Evolutionary conservation across 1,140 invertebrate species (phyloP), one percentile per base, ranked within the genome.

Genomic region (Trachymyrmex septentrionalis): DNA sequence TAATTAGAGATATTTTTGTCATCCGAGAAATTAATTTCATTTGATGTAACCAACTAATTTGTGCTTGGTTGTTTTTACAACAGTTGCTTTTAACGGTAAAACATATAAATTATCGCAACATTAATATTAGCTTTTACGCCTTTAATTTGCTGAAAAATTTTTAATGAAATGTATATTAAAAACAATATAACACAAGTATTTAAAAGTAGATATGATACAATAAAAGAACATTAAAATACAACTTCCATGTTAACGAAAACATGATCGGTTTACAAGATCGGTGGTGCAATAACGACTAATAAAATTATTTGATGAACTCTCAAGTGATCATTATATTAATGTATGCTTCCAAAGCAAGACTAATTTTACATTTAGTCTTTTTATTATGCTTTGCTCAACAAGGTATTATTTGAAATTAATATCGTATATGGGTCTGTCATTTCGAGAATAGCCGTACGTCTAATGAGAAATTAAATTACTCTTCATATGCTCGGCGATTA

Each of bases 401-500:
- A 85, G 6, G 64, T 50, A 67, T 34, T 21, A 50, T 30, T 24
- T 50, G 21, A 72, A 82, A 86, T 86, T 82, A 86, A 86, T 86
- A 57, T 72, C 61, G 6, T 64, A 82, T 82, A 64, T 67, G 34
- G 21, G 59, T 73, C 66, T 21, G 34, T 85, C 78, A 27, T 84
- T 73, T 66, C 14, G 44, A 57, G 76, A 71, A 75, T 27, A 61
- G 69, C 19, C 12, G 57, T 14, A 38, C 44, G n/a, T 75, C 69
- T 75, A 84, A 84, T 84, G 80, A 86, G 88, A 85, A 86, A 90
- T 89, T 89, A 90, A 89, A 89, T 90, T 86, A 87, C 64, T 73
- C 88, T 87, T 72, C 78, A 85, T 89, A 59, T 44, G 78, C 73
- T 75, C 63, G 76, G 85, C 63, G 75, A 90, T 90, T 90, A 89